Conservation (phyloP, 2,888 invertebrate species). For the Eutolmus rufibarbis region DNA sequence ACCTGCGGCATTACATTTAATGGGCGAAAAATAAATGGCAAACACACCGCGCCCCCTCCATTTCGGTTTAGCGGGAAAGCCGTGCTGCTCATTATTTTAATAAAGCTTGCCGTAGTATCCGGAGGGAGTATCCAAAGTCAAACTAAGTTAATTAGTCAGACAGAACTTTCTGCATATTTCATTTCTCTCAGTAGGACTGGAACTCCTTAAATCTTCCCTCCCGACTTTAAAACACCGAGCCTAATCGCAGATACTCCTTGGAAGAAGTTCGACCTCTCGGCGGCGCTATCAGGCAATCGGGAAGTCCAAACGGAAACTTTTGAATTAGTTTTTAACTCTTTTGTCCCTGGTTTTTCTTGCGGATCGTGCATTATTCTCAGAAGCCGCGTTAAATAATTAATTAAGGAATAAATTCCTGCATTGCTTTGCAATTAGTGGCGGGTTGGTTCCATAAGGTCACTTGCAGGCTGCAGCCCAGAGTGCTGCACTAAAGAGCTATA, state of each 20-base stretch:
- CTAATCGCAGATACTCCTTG: neutral
- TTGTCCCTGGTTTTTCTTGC: neutral
- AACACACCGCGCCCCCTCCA: neutral
- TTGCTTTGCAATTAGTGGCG: neutral
- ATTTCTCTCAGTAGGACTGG: neutral
- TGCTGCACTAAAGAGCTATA: neutral
- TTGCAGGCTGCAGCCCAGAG: neutral
- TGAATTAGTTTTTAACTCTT: neutral
- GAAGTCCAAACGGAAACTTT: neutral
- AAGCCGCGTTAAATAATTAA: neutral
- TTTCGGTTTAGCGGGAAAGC: neutral
- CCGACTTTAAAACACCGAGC: neutral
- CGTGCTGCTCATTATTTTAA: neutral
- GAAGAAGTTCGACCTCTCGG: neutral
- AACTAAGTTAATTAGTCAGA: constrained; percentile 7
- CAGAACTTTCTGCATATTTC: neutral
- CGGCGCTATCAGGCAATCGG: neutral
- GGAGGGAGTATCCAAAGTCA: neutral
- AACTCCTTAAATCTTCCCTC: neutral
- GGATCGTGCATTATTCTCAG: neutral
- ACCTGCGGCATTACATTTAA: neutral
- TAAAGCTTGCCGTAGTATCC: neutral
- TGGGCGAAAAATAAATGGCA: neutral
- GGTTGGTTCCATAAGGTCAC: neutral
- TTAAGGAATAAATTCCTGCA: neutral